Evolutionary conservation across 2,113 vertebrate species (phyloP), one percentile per base, ranked within the genome.

Genomic region (Cephalopholis sonnerati): DNA sequence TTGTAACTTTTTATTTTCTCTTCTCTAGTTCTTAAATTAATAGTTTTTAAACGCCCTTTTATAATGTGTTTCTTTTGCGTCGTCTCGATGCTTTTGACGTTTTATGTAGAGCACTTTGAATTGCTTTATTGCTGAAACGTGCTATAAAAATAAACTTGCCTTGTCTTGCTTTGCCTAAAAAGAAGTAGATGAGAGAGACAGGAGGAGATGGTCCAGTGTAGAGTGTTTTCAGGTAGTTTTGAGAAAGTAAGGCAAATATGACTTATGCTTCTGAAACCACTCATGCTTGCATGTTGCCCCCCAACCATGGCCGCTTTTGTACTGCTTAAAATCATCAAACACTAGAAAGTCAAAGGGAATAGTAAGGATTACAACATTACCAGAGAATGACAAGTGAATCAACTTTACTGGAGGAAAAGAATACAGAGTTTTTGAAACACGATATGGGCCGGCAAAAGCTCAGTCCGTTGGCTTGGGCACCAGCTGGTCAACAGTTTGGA

Each of bases 161-260:
- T 46, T 12, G 10, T 10, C 44, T 46, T 46, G 44, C 44, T 10
- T 46, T 46, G 44, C 44, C 44, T 15, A 15, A 41, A 55, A n/a
- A 57, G 8, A 71, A 15, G 48, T n/a, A 69, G 20, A 39, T 10
- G 51, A 20, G 6, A 13, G 46, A 70, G 51, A 54, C n/a, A 32
- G 36, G 53, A 44, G 5, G 10, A 72, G 54, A 58, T 58, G 69
- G 36, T 59, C 36, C 36, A 70, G 51, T 70, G 50, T 69, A 41
- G 27, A 12, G 48, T 54, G 51, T 54, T 29, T 73, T 59, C 39
- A 48, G 48, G 51, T 41, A 51, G 22, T 16, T 55, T 8, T 54
- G 36, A 32, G 53, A 39, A 58, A 32, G 41, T 11, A 5, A 48
- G 2, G 12, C 12, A 58, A 46, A 29, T 2, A 4, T 50, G 24